A percentile compares a stretch with the other conserved stretches of the same genome.
These are phyloP conservation scores for Struthio camelus DNA, from an alignment of 2,113 vertebrate species.

Conservation along the genomic window DNA sequence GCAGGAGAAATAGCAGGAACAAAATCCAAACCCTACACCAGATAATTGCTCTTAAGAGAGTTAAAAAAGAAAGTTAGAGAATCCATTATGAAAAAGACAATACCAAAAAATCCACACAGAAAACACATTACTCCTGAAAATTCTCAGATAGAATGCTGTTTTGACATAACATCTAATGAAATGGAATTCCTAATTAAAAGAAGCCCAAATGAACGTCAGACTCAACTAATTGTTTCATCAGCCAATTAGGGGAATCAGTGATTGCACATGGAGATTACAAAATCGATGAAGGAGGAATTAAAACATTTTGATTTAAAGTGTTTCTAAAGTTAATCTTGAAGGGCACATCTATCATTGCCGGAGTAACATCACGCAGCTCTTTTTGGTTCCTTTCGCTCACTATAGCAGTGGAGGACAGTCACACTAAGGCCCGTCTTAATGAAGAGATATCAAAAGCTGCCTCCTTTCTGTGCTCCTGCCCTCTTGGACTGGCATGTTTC, in stretches of 20 bases:
- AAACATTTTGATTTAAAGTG: constrained; percentile 24
- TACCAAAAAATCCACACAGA: background rate
- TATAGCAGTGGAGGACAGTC: fast-evolving
- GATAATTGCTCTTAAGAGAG: background rate
- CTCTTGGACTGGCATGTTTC: background rate
- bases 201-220: background rate
- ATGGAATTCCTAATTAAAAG: constrained; percentile 30
- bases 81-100: background rate
- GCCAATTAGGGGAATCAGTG: background rate
- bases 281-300: background rate
- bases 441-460: background rate
- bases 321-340: constrained; percentile 35
- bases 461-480: background rate
- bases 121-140: background rate
- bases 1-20: background rate
- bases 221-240: constrained; percentile 57
- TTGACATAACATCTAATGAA: background rate
- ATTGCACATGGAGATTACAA: constrained; percentile 35
- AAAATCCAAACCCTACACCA: background rate
- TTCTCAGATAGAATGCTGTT: background rate
- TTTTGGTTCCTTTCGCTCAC: background rate
- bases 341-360: background rate
- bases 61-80: background rate
- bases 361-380: background rate
- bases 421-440: background rate